These are phyloP conservation scores for Leptobrachium leishanense DNA, from an alignment of 2,113 vertebrate species.

Conservation along the genomic window DNA sequence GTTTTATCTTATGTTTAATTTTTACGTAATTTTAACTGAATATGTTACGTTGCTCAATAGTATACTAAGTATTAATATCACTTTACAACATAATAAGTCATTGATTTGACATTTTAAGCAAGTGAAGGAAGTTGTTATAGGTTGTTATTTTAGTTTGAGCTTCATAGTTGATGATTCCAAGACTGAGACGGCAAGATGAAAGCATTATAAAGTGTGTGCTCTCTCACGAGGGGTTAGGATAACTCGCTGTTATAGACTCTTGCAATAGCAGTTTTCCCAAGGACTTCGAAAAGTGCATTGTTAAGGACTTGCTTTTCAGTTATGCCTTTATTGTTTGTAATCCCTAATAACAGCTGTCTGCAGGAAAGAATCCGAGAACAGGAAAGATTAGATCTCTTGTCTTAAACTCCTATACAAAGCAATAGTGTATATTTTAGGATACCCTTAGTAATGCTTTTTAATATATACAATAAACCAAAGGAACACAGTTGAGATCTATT, in stretches of 20 bases:
- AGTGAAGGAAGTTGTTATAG: neutral
- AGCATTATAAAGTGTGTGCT: neutral
- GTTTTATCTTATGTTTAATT: too few species aligned
- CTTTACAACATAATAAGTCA: too few species aligned
- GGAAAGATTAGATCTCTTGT: neutral
- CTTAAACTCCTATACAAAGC: neutral
- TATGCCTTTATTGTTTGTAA: neutral
- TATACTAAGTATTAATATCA: too few species aligned
- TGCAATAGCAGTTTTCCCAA: neutral
- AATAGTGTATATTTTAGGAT: neutral
- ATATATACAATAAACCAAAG: neutral
- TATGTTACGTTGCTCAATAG: too few species aligned
- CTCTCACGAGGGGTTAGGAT: neutral
- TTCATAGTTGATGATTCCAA: neutral
- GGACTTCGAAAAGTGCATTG: constrained; percentile 3
- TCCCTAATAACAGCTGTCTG: neutral
- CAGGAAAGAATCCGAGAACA: neutral
- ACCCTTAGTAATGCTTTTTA: neutral
- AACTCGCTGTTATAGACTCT: neutral
- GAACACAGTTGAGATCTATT: too few species aligned
- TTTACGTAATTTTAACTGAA: too few species aligned
- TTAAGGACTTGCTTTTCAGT: neutral
- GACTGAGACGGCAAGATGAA: neutral
- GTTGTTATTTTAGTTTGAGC: neutral
- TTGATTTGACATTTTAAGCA: neutral